Conservation (phyloP, 2,888 invertebrate species). For the Baccha elongata region DNA sequence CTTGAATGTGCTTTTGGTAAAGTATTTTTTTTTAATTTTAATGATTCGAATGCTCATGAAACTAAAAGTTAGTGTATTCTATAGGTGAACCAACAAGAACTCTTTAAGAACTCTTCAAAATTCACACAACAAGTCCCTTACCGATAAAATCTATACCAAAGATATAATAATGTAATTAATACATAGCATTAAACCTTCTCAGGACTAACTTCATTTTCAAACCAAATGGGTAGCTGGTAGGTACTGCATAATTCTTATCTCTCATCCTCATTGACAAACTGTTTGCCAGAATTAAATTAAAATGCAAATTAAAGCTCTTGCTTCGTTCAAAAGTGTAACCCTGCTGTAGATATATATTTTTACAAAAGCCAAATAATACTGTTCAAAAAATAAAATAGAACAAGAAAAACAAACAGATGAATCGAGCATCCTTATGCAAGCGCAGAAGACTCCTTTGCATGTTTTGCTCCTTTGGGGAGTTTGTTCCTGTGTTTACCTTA, state of each 20-base stretch:
- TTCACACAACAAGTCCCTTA: too few relatives aligned
- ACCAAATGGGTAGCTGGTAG: background rate
- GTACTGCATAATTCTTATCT: slow-evolving; percentile 14
- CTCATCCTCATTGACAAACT: slow-evolving; percentile 21
- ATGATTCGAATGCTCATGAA: too few relatives aligned
- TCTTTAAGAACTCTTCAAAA: too few relatives aligned
- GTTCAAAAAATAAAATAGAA: slow-evolving; percentile 52
- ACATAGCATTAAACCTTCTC: slow-evolving; percentile 11
- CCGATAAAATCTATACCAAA: too few relatives aligned
- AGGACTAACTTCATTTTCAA: slow-evolving; percentile 29
- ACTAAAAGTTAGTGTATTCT: too few relatives aligned
- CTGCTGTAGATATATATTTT: slow-evolving; percentile 32
- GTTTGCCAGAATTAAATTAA: slow-evolving; percentile 70
- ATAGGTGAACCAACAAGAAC: too few relatives aligned
- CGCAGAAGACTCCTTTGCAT: slow-evolving; percentile 39
- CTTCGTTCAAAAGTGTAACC: background rate
- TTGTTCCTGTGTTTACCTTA: slow-evolving; percentile 73
- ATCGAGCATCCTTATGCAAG: slow-evolving; percentile 38
- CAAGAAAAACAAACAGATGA: slow-evolving; percentile 59
- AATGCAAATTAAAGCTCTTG: slow-evolving; percentile 70
- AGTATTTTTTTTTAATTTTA: too few relatives aligned
- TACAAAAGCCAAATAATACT: slow-evolving; percentile 57
- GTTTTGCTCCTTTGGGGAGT: slow-evolving; percentile 56
- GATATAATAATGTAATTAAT: slow-evolving; percentile 13
- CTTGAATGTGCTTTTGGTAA: background rate